phyloP scores from a whole-genome alignment of 2,888 invertebrate genomes.

The Colostygia pectinataria region DNA sequence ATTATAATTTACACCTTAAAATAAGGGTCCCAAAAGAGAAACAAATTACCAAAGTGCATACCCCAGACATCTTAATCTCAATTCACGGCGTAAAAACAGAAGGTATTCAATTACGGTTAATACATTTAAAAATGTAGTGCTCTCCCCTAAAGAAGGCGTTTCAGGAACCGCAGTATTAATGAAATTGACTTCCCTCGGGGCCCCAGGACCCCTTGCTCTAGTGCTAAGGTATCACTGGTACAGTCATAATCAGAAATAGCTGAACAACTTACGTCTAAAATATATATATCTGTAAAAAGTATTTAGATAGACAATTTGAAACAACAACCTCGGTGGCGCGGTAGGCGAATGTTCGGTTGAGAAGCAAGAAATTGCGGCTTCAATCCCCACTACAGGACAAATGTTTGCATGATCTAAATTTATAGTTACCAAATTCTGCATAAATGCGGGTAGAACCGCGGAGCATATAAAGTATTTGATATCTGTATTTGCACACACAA shows the following conservation, averaged over 20 bases:
- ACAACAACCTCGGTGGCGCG: too few relatives aligned
- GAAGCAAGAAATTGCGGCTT: too few relatives aligned
- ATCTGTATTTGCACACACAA: too few relatives aligned
- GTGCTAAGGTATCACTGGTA: slow-evolving; percentile 27
- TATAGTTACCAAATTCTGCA: too few relatives aligned
- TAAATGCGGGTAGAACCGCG: too few relatives aligned
- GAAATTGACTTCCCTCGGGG: slow-evolving; percentile 78
- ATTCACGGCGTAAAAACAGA: slow-evolving; percentile 66
- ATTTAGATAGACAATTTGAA: too few relatives aligned
- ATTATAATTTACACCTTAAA: slow-evolving; percentile 18
- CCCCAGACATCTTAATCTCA: slow-evolving; percentile 61
- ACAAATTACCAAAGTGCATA: slow-evolving; percentile 40
- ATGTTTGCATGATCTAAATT: too few relatives aligned
- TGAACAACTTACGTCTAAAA: slow-evolving; percentile 1
- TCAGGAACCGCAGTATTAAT: slow-evolving; percentile 70
- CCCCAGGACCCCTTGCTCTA: slow-evolving; percentile 48
- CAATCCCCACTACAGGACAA: too few relatives aligned
- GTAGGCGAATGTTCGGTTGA: too few relatives aligned
- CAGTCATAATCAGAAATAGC: not conserved
- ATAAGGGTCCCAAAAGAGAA: slow-evolving; percentile 32
- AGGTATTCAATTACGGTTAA: slow-evolving; percentile 74
- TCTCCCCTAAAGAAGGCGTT: slow-evolving; percentile 43
- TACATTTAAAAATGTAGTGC: slow-evolving; percentile 73
- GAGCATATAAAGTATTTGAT: too few relatives aligned
- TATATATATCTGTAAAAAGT: too few relatives aligned